Evolutionary conservation across 1,140 invertebrate species (phyloP), one percentile per base, ranked within the genome.

Genomic region (Saccostrea echinata): DNA sequence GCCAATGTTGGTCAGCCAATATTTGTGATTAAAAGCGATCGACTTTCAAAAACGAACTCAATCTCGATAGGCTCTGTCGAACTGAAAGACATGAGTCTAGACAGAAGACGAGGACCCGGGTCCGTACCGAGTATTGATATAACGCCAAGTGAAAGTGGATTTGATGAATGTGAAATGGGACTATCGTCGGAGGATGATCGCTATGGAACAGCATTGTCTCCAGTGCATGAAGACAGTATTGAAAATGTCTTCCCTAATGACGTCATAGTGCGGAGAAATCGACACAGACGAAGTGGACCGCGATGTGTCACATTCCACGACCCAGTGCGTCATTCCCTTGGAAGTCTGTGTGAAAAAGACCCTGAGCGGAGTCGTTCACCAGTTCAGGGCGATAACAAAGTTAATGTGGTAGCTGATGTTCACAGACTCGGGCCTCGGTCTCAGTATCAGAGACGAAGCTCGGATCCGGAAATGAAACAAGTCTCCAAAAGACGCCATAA

Each of bases 291-390:
- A 43, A 89, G 89, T 84, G 89, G 90, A 3, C 90, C 87, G 3
- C 92, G 91, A 27, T 85, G 92, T n/a, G 92, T 93, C 13, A 93
- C 92, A 13, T 93, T 93, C 86, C 91, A 93, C 43, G 92, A 93
- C 11, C 61, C 89, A 33, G 89, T 91, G 6, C 84, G 89, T 57
- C 86, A 82, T 21, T 91, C 87, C 24, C 43, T 76, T 30, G 87
- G 83, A 3, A 88, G 84, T 18, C 86, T 88, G 9, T 90, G 89
- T 51, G 55, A 88, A 3, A 84, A 61, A n/a, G 55, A 85, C n/a
- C 1, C 84, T 57, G 52, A 35, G 9, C 86, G 88, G 16, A 80
- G 86, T 57, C 71, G 30, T 55, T 84, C 86, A 27, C 88, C 86
- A 18, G 53, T 85, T 61, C 52, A 55, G 4, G 76, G 57, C 0